Percentiles rank a stretch among this genome's conserved stretches.
Evolutionary conservation across 2,888 invertebrate genomes (phyloP).

Genomic region (Hymenopus coronatus): DNA sequence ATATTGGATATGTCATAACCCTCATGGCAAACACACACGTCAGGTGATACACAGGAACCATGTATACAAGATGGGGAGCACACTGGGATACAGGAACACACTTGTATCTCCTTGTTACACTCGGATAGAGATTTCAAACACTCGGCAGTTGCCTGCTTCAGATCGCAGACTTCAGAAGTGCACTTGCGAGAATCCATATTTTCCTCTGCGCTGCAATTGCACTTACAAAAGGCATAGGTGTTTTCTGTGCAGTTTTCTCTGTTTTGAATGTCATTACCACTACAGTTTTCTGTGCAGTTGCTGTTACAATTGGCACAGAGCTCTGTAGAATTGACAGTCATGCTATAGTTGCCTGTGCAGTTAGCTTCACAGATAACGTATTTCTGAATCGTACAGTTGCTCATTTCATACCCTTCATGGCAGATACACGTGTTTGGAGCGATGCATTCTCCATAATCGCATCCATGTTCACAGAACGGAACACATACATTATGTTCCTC

Average conservation of each 20-base stretch:
- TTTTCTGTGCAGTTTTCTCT: neutral
- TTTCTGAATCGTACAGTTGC: neutral
- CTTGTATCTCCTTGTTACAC: neutral
- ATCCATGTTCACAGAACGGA: slow-evolving; percentile 45
- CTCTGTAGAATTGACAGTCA: neutral
- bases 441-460: slow-evolving; percentile 46
- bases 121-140: neutral
- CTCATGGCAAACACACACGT: neutral
- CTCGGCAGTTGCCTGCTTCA: neutral
- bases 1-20: neutral
- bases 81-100: neutral
- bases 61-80: neutral
- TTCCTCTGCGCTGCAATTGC: neutral
- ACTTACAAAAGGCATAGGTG: neutral
- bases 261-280: neutral
- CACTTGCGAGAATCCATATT: too few species aligned
- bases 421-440: slow-evolving; percentile 44
- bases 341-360: neutral
- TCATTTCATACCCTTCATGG: neutral
- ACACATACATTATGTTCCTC: slow-evolving; percentile 36
- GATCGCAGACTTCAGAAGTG: neutral
- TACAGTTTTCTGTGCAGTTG: neutral
- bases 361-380: neutral
- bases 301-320: too few species aligned
- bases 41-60: neutral